Evolutionary conservation across 2,888 invertebrate genomes (phyloP).

Genomic region (Agriopis aurantiaria): DNA sequence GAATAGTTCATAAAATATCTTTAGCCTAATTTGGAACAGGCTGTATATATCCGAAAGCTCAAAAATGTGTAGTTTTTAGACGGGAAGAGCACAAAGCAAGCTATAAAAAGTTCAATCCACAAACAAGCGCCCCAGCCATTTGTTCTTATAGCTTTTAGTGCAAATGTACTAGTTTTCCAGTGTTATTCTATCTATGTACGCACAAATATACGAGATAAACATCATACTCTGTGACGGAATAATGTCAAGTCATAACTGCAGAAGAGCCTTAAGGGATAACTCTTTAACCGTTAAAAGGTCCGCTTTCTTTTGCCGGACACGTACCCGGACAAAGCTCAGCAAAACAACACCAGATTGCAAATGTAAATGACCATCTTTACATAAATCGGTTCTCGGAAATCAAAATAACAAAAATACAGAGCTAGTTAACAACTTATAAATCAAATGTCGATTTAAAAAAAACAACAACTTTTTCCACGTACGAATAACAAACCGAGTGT

Average conservation of each 20-base stretch:
- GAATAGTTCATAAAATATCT: no score
- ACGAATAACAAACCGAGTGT: no score
- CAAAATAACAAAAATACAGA: neutral
- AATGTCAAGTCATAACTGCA: constrained; percentile 50
- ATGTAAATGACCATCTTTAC: constrained; percentile 47
- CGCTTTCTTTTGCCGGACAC: constrained; percentile 52
- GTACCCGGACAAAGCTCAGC: constrained; percentile 43
- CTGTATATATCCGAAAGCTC: neutral
- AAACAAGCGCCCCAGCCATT: no score
- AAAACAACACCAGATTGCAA: constrained; percentile 38
- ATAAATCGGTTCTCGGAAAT: constrained; percentile 19
- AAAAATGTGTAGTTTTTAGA: neutral
- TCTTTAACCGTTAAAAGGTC: constrained; percentile 46
- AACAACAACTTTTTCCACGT: no score
- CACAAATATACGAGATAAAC: no score
- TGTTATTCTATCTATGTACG: no score
- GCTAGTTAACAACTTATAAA: no score
- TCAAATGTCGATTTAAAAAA: no score
- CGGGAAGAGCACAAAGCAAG: neutral
- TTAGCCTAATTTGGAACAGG: no score
- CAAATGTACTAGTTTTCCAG: no score
- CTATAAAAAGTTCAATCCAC: neutral
- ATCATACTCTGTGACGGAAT: constrained; percentile 32
- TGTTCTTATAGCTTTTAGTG: no score
- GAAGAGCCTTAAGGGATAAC: constrained; percentile 53